A percentile compares a stretch with the other conserved stretches of the same genome.
phyloP scores from a whole-genome alignment of 1,140 invertebrate genomes.

The Macrobrachium nipponense region DNA sequence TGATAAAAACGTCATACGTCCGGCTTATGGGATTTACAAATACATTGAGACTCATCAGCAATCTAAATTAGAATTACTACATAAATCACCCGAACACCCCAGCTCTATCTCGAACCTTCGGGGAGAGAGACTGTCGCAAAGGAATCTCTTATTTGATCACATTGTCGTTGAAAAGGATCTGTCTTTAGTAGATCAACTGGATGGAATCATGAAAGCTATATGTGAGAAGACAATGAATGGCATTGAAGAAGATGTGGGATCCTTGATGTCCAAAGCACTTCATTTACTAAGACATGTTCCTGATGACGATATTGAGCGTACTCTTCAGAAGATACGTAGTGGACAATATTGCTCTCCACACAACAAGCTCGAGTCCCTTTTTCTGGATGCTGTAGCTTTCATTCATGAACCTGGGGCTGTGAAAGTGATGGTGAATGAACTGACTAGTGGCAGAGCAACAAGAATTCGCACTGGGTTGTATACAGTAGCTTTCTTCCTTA shows the following conservation, averaged over 20 bases:
- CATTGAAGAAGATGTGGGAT: conserved; percentile 14
- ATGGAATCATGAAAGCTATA: conserved; percentile 20
- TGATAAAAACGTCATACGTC: conserved; percentile 47
- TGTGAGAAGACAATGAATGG: conserved; percentile 31
- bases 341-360: conserved; percentile 12
- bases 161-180: conserved; percentile 23
- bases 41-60: conserved; percentile 46
- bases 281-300: conserved; percentile 28
- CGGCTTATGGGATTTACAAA: conserved; percentile 43
- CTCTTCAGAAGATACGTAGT: conserved; percentile 9
- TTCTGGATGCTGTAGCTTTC: conserved; percentile 35
- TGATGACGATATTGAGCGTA: neutral
- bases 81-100: neutral
- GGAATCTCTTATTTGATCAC: conserved; percentile 32
- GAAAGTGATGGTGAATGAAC: conserved; percentile 33
- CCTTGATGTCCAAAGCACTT: conserved; percentile 16
- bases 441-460: conserved; percentile 21
- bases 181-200: conserved; percentile 27
- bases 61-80: conserved; percentile 38
- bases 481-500: conserved; percentile 28
- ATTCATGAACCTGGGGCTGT: conserved; percentile 30
- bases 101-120: neutral
- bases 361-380: conserved; percentile 21
- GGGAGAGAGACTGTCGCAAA: neutral
- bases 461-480: conserved; percentile 21